Base-by-base conservation (phyloP, 2,888 invertebrate genomes). In the Eurois occulta region DNA sequence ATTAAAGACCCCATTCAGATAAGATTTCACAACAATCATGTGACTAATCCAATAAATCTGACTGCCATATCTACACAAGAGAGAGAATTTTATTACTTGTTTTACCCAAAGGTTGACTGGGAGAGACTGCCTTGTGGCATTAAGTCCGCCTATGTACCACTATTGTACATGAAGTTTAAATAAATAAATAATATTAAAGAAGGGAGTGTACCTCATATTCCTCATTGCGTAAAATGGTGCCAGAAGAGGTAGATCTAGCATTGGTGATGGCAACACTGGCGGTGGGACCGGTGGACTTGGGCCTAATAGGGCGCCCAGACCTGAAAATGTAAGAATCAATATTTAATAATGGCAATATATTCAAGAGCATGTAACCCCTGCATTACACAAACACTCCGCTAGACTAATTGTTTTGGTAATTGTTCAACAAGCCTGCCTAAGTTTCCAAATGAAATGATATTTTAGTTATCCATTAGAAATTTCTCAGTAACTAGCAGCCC, bases 141-240 rank as follows among this genome's bases (percentile, higher is more conserved):
- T n/a, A n/a, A n/a, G n/a, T n/a, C n/a, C n/a, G n/a, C n/a, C n/a
- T n/a, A n/a, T n/a, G n/a, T n/a, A n/a, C n/a, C n/a, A n/a, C n/a
- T n/a, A n/a, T n/a, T n/a, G n/a, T n/a, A n/a, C n/a, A n/a, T n/a
- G n/a, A n/a, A n/a, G n/a, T n/a, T n/a, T n/a, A n/a, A n/a, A n/a
- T n/a, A n/a, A n/a, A n/a, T n/a, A n/a, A n/a, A n/a, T n/a, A 52
- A 52, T 10, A 60, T 35, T 32, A 62, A 55, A 8, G 35, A 28
- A 11, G 32, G 21, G 11, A n/a, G 3, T 5, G 86, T 88, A 96
- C 96, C 95, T 95, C 90, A 96, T 94, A 90, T 94, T 96, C 91
- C 96, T 94, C 95, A 96, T 95, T 46, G 95, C 93, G 85, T 96
- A 95, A 89, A 94, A 96, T 0, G 96, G 96, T 60, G 96, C 95